phyloP scores from a whole-genome alignment of 1,140 invertebrate genomes.

The Orchesella cincta region DNA sequence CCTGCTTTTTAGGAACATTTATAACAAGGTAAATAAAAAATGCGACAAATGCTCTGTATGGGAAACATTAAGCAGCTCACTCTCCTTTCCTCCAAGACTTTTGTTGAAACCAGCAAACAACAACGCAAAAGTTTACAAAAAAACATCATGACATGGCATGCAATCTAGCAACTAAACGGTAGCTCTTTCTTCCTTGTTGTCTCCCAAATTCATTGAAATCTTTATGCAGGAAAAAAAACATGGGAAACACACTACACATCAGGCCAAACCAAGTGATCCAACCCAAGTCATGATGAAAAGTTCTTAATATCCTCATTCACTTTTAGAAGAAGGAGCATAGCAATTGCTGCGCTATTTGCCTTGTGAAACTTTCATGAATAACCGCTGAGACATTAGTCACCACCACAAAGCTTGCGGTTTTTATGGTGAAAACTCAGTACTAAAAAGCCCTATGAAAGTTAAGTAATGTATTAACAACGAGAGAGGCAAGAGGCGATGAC shows the following conservation, averaged over 20 bases:
- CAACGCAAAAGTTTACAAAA: neutral
- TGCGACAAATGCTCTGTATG: neutral
- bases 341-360: neutral
- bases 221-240: neutral
- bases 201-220: neutral
- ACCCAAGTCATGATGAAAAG: neutral
- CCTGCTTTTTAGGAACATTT: neutral
- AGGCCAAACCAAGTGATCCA: neutral
- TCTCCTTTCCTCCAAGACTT: neutral
- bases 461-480: conserved; percentile 17
- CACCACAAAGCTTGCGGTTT: conserved; percentile 25
- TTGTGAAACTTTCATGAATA: conserved; percentile 14
- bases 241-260: neutral
- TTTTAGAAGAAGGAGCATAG: neutral
- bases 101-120: neutral
- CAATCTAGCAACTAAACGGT: neutral
- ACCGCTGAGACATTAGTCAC: conserved; percentile 26
- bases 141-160: neutral
- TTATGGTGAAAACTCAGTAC: conserved; percentile 23
- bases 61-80: neutral
- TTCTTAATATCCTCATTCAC: conserved; percentile 13
- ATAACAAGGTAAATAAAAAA: neutral
- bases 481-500: neutral
- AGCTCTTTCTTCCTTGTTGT: neutral
- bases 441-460: neutral